A percentile compares a stretch with the other conserved stretches of the same genome.
Conservation (phyloP, 2,797 vertebrate genomes). For the Selene dorsalis region DNA sequence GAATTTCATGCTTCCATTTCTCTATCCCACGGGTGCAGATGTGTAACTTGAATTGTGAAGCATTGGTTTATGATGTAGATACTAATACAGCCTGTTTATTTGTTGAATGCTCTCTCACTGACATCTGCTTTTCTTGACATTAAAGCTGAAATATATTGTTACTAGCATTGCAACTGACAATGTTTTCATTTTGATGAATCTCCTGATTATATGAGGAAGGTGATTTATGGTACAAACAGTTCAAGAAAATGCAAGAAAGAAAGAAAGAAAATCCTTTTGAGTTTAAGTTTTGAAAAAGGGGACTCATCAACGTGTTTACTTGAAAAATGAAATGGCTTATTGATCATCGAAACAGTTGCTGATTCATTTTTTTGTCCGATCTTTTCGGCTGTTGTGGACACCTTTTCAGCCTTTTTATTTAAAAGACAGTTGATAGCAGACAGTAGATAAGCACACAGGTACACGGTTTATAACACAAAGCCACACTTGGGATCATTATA, state of each 20-base stretch:
- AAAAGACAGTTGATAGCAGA: neutral
- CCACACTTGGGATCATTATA: slow-evolving; percentile 8
- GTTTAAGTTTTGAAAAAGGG: neutral
- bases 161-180: neutral
- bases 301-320: neutral
- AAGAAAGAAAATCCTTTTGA: neutral
- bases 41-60: slow-evolving; percentile 40
- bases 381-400: neutral
- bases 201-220: neutral
- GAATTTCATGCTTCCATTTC: slow-evolving; percentile 48
- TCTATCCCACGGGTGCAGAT: slow-evolving; percentile 38
- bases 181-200: neutral
- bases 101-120: neutral
- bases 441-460: neutral
- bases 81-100: slow-evolving; percentile 14
- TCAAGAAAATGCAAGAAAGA: neutral
- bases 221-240: neutral
- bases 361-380: neutral
- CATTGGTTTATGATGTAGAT: slow-evolving; percentile 23
- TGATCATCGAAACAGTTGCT: neutral
- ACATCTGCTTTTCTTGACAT: neutral
- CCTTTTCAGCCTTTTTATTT: neutral
- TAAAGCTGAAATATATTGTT: neutral
- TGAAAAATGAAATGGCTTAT: neutral
- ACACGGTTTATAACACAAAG: neutral